A percentile compares a stretch with the other conserved stretches of the same genome.
Conservation (phyloP, 37 sponge, comb jelly and placozoan species). For the Petrosia ficiformis region DNA sequence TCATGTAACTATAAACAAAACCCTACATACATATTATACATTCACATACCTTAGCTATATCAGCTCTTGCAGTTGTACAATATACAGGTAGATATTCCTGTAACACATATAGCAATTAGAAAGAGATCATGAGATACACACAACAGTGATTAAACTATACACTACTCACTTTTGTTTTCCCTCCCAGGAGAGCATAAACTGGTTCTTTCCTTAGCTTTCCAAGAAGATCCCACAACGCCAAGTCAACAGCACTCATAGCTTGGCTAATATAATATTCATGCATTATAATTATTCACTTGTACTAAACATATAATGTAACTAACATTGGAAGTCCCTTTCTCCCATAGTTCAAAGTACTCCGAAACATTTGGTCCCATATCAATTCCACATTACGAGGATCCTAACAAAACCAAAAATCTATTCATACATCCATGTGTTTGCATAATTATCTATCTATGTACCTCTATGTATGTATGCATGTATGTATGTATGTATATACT, state of each 20-base stretch:
- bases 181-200: constrained; percentile 80
- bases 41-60: constrained; percentile 55
- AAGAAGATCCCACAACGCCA: constrained; percentile 89
- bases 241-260: constrained; percentile 90
- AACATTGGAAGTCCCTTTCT: constrained; percentile 81
- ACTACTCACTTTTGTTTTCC: constrained; percentile 72
- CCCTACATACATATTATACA: not conserved
- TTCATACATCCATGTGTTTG: not conserved
- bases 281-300: not conserved
- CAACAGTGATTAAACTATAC: not conserved
- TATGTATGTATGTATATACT: too few relatives aligned
- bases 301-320: not conserved
- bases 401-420: not conserved
- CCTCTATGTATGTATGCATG: too few relatives aligned
- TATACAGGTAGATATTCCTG: constrained; percentile 66
- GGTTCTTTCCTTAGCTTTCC: constrained; percentile 78
- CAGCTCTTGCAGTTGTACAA: constrained; percentile 66
- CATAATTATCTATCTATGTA: not conserved
- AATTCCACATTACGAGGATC: constrained; percentile 73
- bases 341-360: constrained; percentile 81
- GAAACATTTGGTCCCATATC: constrained; percentile 91
- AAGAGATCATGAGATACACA: not conserved
- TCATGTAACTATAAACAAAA: not conserved
- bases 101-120: not conserved
- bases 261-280: constrained; percentile 32